Base-by-base conservation (phyloP, 1,140 invertebrate species). In the Danaus plexippus region DNA sequence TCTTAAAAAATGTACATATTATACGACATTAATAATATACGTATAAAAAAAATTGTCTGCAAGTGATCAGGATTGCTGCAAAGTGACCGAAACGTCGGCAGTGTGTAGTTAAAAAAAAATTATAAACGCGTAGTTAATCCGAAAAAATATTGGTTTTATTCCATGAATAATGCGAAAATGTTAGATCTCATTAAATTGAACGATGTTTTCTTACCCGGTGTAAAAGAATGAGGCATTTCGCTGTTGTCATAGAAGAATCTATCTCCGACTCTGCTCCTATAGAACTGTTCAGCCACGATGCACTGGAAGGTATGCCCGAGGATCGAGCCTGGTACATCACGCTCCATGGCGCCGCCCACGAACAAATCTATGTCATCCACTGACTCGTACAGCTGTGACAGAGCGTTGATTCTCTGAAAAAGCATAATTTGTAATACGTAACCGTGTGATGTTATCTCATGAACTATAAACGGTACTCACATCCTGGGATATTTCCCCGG, bases 301-400 rank as follows among this genome's bases (percentile, higher is more conserved):
- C 96, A 98, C 12, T 95, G 89, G 86, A 98, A 97, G 0, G 96
- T 98, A 18, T 96, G 96, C 0, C 97, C 97, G 5, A 94, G 88
- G 5, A 97, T 83, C 0, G 95, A 93, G 9, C 92, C 94, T 6
- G 90, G 87, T 0, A 96, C 90, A 52, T 92, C 90, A 1, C 72
- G 75, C 84, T 98, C 97, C 48, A 96, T 84, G 1, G 94, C 90
- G 9, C 93, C 96, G 13, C 95, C 96, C 10, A 96, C 93, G 52
- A 93, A 95, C 11, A 98, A 77, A 71, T 98, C 97, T 10, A 98
- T 92, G 79, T 98, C 97, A 51, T 97, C 94, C 1, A 94, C 92
- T 52, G 83, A 89, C 47, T 90, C 90, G 69, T 95, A 96, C 0
- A 95, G 71, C 2, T 81, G 63, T 7, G 89, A 75, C 1, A 96